These are phyloP conservation scores for Dastarcus helophoroides DNA, from an alignment of 2,888 invertebrate genomes.

Conservation along the genomic window DNA sequence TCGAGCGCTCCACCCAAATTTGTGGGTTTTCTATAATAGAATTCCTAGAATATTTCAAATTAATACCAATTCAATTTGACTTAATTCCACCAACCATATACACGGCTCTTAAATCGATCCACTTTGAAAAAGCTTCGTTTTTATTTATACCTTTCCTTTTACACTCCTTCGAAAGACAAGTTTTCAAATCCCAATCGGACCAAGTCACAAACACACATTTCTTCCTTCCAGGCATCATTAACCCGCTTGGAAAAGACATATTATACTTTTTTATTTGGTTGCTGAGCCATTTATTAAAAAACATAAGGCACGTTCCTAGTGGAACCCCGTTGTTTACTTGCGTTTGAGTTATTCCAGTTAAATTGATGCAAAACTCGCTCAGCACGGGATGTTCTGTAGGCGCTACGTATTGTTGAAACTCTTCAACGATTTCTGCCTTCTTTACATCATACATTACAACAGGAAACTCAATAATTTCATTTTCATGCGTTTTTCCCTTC, in stretches of 20 bases:
- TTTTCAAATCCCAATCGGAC: slow-evolving; percentile 53
- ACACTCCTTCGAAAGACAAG: slow-evolving; percentile 47
- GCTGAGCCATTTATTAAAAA: slow-evolving; percentile 46
- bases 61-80: background rate
- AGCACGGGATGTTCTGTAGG: slow-evolving; percentile 46
- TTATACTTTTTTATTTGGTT: slow-evolving; percentile 38
- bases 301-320: slow-evolving; percentile 38
- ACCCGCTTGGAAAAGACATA: slow-evolving; percentile 26
- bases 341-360: slow-evolving; percentile 46
- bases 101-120: slow-evolving; percentile 47
- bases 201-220: slow-evolving; percentile 46
- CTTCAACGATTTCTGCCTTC: slow-evolving; percentile 41
- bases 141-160: slow-evolving; percentile 44
- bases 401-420: slow-evolving; percentile 50
- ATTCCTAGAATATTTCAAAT: slow-evolving; percentile 32
- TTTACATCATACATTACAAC: slow-evolving; percentile 44
- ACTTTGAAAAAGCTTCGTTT: slow-evolving; percentile 42
- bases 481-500: slow-evolving; percentile 27
- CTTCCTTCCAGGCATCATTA: slow-evolving; percentile 20
- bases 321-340: slow-evolving; percentile 42
- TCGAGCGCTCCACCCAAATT: slow-evolving; percentile 44
- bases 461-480: slow-evolving; percentile 46
- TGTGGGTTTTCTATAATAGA: slow-evolving; percentile 43
- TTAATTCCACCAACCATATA: slow-evolving; percentile 33
- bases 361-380: slow-evolving; percentile 45